Conservation (phyloP, 2,797 vertebrate species). For the Cossypha dichroa region DNA sequence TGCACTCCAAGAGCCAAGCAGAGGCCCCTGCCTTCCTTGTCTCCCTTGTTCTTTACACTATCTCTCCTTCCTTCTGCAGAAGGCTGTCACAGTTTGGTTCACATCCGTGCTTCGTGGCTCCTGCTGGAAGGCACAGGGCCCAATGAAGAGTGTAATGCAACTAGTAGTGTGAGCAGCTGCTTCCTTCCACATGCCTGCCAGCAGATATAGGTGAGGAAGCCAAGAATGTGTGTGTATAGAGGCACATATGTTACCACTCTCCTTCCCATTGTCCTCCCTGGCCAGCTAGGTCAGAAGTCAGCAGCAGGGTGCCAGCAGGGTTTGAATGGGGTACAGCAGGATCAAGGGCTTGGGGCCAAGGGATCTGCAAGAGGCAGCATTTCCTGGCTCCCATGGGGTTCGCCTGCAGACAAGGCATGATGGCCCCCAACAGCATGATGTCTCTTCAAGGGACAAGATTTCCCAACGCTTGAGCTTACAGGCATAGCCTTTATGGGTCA, state of each 20-base stretch:
- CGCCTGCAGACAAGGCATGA: neutral
- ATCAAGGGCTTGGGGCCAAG: neutral
- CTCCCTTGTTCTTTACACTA: neutral
- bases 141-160: constrained; percentile 13
- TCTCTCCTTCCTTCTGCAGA: neutral
- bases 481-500: neutral
- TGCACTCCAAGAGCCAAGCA: neutral
- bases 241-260: constrained; percentile 31
- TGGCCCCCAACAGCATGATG: neutral
- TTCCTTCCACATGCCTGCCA: neutral
- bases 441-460: constrained; percentile 16
- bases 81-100: neutral
- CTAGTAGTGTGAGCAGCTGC: constrained; percentile 26
- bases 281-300: constrained; percentile 35
- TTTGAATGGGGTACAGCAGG: neutral
- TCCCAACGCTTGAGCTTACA: neutral
- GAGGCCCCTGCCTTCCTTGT: neutral
- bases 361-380: neutral
- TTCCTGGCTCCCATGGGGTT: neutral
- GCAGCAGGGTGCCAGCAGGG: neutral
- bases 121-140: constrained; percentile 12
- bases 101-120: neutral
- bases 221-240: neutral
- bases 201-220: neutral
- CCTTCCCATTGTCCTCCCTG: neutral